Evolutionary conservation across 2,797 vertebrate genomes (phyloP).

Genomic region (Thaleichthys pacificus): DNA sequence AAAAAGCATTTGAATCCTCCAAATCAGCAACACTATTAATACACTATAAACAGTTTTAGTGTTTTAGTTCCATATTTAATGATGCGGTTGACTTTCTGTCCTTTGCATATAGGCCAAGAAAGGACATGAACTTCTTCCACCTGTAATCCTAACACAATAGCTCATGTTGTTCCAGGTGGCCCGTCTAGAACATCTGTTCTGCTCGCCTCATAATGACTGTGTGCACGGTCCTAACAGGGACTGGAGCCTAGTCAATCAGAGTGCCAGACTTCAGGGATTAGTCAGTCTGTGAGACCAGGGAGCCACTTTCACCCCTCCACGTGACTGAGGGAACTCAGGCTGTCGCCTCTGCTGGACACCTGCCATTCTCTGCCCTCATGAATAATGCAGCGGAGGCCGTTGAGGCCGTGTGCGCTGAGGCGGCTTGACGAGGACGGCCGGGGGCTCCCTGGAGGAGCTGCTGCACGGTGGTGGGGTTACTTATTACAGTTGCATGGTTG

Average conservation of each 20-base stretch:
- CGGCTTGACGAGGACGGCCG: slow-evolving; percentile 36
- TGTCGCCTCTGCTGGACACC: slow-evolving; percentile 42
- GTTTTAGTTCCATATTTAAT: slow-evolving; percentile 6
- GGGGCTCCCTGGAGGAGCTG: slow-evolving; percentile 41
- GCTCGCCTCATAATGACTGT: slow-evolving; percentile 27
- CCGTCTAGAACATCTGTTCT: slow-evolving; percentile 35
- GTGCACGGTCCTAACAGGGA: slow-evolving; percentile 26
- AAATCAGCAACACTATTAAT: no score
- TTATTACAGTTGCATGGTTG: slow-evolving; percentile 44
- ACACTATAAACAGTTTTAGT: not conserved
- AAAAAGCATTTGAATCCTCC: no score
- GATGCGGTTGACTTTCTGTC: not conserved
- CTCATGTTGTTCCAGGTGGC: slow-evolving; percentile 35
- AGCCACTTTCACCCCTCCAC: slow-evolving; percentile 16
- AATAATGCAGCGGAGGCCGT: slow-evolving; percentile 44
- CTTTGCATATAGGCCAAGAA: slow-evolving; percentile 10
- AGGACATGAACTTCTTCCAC: slow-evolving; percentile 6
- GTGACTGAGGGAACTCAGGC: slow-evolving; percentile 18
- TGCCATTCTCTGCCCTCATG: slow-evolving; percentile 23
- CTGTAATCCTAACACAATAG: slow-evolving; percentile 18
- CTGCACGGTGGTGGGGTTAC: slow-evolving; percentile 34
- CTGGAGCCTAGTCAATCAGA: slow-evolving; percentile 20
- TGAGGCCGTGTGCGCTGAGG: slow-evolving; percentile 31
- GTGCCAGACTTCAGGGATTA: slow-evolving; percentile 29
- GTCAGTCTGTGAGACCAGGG: slow-evolving; percentile 29